Evolutionary conservation across 2,113 vertebrate species (phyloP).

Genomic region (Cacatua alba): DNA sequence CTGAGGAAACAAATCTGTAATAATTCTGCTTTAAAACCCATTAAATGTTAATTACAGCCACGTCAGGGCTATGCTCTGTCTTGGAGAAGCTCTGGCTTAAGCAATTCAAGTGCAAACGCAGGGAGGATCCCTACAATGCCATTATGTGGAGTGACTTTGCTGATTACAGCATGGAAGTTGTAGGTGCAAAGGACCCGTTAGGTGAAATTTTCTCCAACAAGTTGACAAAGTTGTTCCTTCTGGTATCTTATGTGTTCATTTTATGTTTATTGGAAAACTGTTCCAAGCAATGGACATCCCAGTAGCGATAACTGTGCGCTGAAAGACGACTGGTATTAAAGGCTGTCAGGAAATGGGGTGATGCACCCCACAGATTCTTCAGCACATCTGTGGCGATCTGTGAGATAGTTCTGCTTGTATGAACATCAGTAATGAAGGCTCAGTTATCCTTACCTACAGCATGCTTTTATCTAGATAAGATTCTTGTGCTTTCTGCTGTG

Average conservation of each 20-base stretch:
- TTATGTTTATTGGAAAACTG: background rate
- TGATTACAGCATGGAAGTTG: background rate
- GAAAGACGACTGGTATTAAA: background rate
- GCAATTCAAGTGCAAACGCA: background rate
- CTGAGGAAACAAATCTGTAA: background rate
- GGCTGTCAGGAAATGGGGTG: background rate
- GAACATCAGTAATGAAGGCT: background rate
- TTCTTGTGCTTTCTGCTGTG: background rate
- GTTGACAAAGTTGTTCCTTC: background rate
- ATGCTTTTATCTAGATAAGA: background rate
- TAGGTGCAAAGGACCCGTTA: background rate
- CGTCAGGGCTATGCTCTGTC: background rate
- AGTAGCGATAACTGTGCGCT: background rate
- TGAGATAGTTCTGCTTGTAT: background rate
- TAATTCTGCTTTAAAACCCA: background rate
- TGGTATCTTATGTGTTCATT: background rate
- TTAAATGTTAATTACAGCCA: background rate
- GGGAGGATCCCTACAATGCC: background rate
- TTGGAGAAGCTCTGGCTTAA: background rate
- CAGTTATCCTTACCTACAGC: background rate
- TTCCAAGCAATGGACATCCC: background rate
- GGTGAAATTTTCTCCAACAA: background rate
- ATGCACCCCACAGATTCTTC: background rate
- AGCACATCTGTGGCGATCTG: background rate
- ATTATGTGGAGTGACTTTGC: background rate